Percentiles rank a stretch among this genome's conserved stretches.
phyloP scores from a whole-genome alignment of 1,140 invertebrate genomes.

The Myzus persicae region DNA sequence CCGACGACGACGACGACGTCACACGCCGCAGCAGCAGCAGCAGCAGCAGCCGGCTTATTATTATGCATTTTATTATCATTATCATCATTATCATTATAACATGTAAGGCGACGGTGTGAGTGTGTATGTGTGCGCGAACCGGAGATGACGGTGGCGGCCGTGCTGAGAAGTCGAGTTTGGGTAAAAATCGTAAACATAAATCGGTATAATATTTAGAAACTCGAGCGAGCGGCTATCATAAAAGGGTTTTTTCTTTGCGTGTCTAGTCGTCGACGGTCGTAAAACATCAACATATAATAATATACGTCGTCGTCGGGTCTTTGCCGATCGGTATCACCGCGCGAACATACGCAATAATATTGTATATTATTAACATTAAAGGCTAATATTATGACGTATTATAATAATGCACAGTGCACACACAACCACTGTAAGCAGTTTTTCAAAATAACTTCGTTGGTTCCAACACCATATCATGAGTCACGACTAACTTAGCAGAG shows the following conservation, averaged over 20 bases:
- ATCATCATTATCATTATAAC: slow-evolving; percentile 28
- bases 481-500: not conserved
- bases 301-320: not conserved
- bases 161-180: not conserved
- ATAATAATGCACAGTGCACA: not conserved
- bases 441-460: not conserved
- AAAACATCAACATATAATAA: not conserved
- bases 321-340: slow-evolving; percentile 28
- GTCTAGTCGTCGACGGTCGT: slow-evolving; percentile 9
- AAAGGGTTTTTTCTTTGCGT: not conserved
- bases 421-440: not conserved
- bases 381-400: not conserved
- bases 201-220: slow-evolving; percentile 31
- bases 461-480: not conserved
- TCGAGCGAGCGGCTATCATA: slow-evolving; percentile 12
- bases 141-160: not conserved
- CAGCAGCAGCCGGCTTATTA: slow-evolving; percentile 31
- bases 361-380: not conserved
- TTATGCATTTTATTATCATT: slow-evolving; percentile 42
- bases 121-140: not conserved
- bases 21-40: not conserved
- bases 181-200: not conserved
- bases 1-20: not conserved
- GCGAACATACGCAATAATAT: slow-evolving; percentile 24
- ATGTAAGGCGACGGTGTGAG: not conserved